These are phyloP conservation scores for Clarias gariepinus DNA, from an alignment of 2,113 vertebrate genomes.

Conservation along the genomic window DNA sequence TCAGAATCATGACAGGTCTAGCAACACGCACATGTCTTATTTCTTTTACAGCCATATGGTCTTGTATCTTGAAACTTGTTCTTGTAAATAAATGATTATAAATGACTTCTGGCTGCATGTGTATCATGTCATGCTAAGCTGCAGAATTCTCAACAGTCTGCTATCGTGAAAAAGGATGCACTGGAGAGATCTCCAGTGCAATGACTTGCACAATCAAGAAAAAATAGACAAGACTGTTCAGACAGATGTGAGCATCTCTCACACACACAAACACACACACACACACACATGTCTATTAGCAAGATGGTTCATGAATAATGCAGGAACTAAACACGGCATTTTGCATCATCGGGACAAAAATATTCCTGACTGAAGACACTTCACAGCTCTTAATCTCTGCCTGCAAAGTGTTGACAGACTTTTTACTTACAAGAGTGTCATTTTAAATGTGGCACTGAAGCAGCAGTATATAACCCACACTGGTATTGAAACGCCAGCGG, in stretches of 20 bases:
- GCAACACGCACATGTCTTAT: background rate
- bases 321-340: slow-evolving; percentile 29
- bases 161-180: background rate
- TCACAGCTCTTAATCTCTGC: slow-evolving; percentile 31
- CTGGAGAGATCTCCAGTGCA: background rate
- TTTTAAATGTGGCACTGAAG: slow-evolving; percentile 23
- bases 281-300: slow-evolving; percentile 22
- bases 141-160: background rate
- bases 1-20: background rate
- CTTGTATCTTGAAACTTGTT: background rate
- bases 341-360: slow-evolving; percentile 40
- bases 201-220: background rate
- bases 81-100: background rate
- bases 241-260: background rate
- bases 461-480: background rate
- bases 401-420: slow-evolving; percentile 33
- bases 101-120: background rate
- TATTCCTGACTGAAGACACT: slow-evolving; percentile 29
- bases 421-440: slow-evolving; percentile 13
- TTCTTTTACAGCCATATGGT: background rate
- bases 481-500: slow-evolving; percentile 24
- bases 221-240: background rate
- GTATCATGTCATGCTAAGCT: slow-evolving; percentile 5
- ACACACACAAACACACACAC: background rate
- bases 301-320: slow-evolving; percentile 49